Base-by-base conservation (phyloP, 2,888 invertebrate genomes). In the Epinotia ramella region DNA sequence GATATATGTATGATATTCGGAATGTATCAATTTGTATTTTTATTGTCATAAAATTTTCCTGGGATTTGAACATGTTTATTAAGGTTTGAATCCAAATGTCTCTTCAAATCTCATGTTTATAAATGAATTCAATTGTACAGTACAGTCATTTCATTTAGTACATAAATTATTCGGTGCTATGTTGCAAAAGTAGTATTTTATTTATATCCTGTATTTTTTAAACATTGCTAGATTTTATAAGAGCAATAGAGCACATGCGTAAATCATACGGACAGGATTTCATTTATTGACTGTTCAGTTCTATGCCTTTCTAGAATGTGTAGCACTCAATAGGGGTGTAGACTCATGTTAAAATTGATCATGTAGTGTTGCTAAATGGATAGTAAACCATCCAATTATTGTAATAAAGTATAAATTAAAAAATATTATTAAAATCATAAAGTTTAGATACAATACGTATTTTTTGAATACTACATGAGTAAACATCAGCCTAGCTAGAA, bases 111-210 rank as follows among this genome's bases (percentile, higher is more conserved):
- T 79, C 80, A 78, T 80, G 77, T 79, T 71, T 76, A 63, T 40
- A 44, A 60, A 71, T 40, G 24, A 44, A 56, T 60, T 66, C 62
- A 40, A 65, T 53, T 71, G 49, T 76, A 44, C 62, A 56, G 66
- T 75, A 71, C 70, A 56, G 71, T 71, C 71, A 79, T 84, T 76
- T 71, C 75, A 79, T 84, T 80, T 79, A 80, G 83, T 83, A 84
- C 80, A 89, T 91, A 91, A 91, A 91, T 91, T 90, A 89, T 90
- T 92, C 88, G 92, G 93, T 93, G 93, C 92, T 93, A 91, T 87
- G 84, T 88, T 87, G 80, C 18, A 64, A 68, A 3, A 64, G 28
- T 77, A 53, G 46, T 80, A 83, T 79, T 86, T 87, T 86, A 81
- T 83, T 85, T 83, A 65, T 57, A 70, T 33, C 9, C 44, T 53